Conservation (phyloP, 2,797 vertebrate species). For the Enteromius afrohamiltoni region DNA sequence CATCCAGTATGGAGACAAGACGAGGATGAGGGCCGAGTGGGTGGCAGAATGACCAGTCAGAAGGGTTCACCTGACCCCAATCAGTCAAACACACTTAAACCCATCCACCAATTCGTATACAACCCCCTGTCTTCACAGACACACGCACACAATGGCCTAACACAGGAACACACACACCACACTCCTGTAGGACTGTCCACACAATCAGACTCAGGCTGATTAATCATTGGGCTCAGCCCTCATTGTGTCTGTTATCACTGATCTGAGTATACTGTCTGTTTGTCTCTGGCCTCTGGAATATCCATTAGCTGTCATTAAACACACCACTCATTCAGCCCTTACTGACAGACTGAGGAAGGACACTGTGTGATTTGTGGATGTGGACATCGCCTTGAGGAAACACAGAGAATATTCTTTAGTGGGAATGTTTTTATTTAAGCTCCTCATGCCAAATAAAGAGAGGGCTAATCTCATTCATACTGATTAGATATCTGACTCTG, state of each 20-base stretch:
- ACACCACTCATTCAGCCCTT: slow-evolving; percentile 45
- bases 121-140: slow-evolving; percentile 39
- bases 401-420: slow-evolving; percentile 18
- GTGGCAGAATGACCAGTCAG: slow-evolving; percentile 52
- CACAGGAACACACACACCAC: slow-evolving; percentile 42
- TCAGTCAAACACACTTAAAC: slow-evolving; percentile 45
- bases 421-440: slow-evolving; percentile 6
- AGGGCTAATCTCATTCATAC: background rate
- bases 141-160: slow-evolving; percentile 41
- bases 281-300: slow-evolving; percentile 69
- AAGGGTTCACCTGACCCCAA: slow-evolving; percentile 52
- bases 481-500: background rate
- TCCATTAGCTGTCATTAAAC: slow-evolving; percentile 61
- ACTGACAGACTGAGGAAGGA: slow-evolving; percentile 51
- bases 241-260: slow-evolving; percentile 76
- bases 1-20: slow-evolving; percentile 46
- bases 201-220: slow-evolving; percentile 78
- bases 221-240: slow-evolving; percentile 79
- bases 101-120: slow-evolving; percentile 52
- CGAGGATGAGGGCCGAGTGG: slow-evolving; percentile 40
- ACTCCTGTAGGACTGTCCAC: slow-evolving; percentile 72
- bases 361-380: slow-evolving; percentile 40
- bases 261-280: slow-evolving; percentile 67
- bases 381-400: slow-evolving; percentile 26
- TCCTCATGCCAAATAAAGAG: background rate